Conservation (phyloP, 2,113 vertebrate genomes). For the Onychostruthus taczanowskii region DNA sequence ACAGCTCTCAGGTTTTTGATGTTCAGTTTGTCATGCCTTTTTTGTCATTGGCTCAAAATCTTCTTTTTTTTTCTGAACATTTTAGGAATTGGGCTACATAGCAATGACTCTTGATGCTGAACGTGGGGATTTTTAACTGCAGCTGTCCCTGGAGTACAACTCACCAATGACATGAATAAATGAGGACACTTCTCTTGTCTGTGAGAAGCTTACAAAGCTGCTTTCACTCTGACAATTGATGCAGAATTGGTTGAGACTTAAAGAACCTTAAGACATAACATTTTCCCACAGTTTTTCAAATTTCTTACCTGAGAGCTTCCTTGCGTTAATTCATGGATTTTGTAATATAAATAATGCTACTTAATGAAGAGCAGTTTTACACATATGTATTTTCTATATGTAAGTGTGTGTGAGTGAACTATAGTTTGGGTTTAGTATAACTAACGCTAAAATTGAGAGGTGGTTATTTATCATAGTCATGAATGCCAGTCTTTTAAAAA, state of each 20-base stretch:
- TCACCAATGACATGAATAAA: neutral
- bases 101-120: constrained; percentile 24
- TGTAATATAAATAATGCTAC: neutral
- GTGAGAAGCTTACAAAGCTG: neutral
- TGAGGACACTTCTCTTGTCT: neutral
- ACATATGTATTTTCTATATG: neutral
- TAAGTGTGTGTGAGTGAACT: neutral
- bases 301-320: neutral
- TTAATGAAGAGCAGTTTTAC: neutral
- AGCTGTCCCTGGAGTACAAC: neutral
- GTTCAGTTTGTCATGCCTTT: constrained; percentile 21
- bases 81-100: constrained; percentile 22
- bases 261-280: neutral
- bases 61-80: constrained; percentile 55
- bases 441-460: neutral
- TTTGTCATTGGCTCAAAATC: neutral
- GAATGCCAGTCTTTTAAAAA: neutral
- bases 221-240: neutral
- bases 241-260: neutral
- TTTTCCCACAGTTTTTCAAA: neutral
- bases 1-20: constrained; percentile 23
- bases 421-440: neutral
- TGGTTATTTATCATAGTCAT: neutral
- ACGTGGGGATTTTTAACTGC: neutral
- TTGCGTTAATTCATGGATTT: neutral